Percentiles rank a stretch among this genome's conserved stretches.
These are phyloP conservation scores for Epinephelus awoara DNA, from an alignment of 2,797 vertebrate genomes.

Conservation along the genomic window DNA sequence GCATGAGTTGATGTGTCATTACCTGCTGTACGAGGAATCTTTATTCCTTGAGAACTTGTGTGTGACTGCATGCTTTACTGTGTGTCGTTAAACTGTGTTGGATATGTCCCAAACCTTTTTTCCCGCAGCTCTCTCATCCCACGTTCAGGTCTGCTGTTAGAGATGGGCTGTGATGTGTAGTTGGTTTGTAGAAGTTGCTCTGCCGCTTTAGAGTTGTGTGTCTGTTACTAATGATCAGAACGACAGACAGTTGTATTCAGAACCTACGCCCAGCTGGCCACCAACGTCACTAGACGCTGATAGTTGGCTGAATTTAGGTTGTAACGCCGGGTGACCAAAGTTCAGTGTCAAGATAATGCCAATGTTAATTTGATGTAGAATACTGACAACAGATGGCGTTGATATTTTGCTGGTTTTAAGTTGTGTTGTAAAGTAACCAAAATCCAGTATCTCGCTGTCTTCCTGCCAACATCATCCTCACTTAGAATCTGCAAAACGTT, in stretches of 20 bases:
- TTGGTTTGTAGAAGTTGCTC: conserved; percentile 5
- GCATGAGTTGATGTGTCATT: background rate
- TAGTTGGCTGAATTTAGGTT: too few species aligned
- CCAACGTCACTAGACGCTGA: too few species aligned
- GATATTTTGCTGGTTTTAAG: too few species aligned
- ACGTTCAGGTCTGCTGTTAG: conserved; percentile 12
- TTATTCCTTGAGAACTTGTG: background rate
- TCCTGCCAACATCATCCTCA: too few species aligned
- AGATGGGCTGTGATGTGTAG: conserved; percentile 2
- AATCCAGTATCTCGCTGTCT: too few species aligned
- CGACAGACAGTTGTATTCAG: background rate
- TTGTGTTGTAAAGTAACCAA: too few species aligned
- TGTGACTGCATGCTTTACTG: conserved; percentile 27
- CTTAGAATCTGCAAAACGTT: too few species aligned
- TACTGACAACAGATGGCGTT: too few species aligned
- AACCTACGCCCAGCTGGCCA: background rate
- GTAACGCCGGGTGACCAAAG: too few species aligned
- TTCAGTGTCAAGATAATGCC: too few species aligned
- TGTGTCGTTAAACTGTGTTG: conserved; percentile 5
- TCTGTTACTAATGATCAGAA: background rate
- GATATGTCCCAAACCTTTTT: background rate
- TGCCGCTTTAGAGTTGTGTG: background rate
- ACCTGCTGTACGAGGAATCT: background rate
- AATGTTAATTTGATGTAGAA: too few species aligned
- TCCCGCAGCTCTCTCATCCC: background rate